Evolutionary conservation across 2,797 vertebrate genomes (phyloP).

Genomic region (Cirrhinus molitorella): DNA sequence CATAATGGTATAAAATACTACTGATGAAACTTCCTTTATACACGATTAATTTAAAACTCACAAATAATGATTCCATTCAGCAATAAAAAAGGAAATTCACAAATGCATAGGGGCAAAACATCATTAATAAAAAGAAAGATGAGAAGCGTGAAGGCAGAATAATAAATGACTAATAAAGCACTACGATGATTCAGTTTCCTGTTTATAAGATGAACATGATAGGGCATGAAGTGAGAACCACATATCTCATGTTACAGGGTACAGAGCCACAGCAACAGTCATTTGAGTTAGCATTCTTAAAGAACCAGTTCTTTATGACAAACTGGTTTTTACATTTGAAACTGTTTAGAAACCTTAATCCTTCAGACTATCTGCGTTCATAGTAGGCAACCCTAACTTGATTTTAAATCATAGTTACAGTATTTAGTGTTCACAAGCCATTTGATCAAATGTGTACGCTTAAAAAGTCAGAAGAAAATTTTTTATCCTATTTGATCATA

Average conservation of each 20-base stretch:
- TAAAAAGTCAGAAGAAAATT: background rate
- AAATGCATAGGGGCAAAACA: background rate
- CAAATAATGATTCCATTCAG: background rate
- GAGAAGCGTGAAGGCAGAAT: conserved; percentile 22
- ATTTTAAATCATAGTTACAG: background rate
- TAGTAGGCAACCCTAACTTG: background rate
- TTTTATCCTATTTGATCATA: background rate
- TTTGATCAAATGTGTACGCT: background rate
- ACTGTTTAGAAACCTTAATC: background rate
- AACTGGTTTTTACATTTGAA: conserved; percentile 12
- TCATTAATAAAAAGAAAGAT: conserved; percentile 26
- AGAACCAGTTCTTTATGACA: conserved; percentile 12
- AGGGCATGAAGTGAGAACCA: background rate
- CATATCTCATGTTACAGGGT: conserved; percentile 34
- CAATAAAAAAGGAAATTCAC: background rate
- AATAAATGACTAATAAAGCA: conserved; percentile 31
- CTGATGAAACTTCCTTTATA: background rate
- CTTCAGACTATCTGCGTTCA: background rate
- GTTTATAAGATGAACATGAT: conserved; percentile 12
- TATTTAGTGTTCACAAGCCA: background rate
- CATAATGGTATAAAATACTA: background rate
- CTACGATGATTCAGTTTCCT: conserved; percentile 16
- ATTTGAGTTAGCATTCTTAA: background rate
- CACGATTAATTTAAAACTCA: background rate
- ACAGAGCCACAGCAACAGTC: background rate